phyloP scores from a whole-genome alignment of 2,113 vertebrate genomes.

The Solea solea region DNA sequence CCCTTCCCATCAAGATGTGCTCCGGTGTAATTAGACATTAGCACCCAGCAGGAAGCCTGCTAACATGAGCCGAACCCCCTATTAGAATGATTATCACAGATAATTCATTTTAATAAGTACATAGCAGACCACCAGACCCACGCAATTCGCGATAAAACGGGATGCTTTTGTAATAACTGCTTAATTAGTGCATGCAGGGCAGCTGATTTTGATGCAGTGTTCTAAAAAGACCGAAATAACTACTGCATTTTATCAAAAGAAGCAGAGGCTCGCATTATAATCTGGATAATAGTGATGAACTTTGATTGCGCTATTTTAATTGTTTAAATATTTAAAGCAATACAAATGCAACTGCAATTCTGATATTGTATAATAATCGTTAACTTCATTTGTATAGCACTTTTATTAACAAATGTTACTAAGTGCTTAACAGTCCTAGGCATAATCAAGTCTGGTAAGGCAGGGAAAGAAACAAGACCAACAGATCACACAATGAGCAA shows the following conservation, averaged over 20 bases:
- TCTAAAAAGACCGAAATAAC: constrained; percentile 40
- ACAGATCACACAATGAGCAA: too few species aligned
- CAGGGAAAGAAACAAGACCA: too few species aligned
- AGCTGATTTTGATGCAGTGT: constrained; percentile 53
- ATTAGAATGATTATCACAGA: constrained; percentile 79
- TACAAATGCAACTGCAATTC: too few species aligned
- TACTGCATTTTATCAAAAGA: constrained; percentile 34
- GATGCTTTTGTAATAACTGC: constrained; percentile 69
- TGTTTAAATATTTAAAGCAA: too few species aligned
- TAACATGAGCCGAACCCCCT: constrained; percentile 74
- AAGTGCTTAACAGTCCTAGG: not conserved
- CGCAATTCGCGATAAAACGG: constrained; percentile 61
- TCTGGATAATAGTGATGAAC: not conserved
- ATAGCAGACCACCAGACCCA: constrained; percentile 69
- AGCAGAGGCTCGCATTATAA: constrained; percentile 5
- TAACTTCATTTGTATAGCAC: not conserved
- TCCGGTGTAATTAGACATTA: constrained; percentile 81
- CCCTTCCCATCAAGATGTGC: constrained; percentile 72
- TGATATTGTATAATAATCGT: too few species aligned
- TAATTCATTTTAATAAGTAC: constrained; percentile 79
- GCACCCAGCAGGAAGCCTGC: constrained; percentile 77
- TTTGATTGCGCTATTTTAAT: too few species aligned
- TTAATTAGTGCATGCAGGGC: constrained; percentile 66
- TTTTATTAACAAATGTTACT: not conserved
- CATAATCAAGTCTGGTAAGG: too few species aligned